Percentiles rank a stretch among this genome's conserved stretches.
Evolutionary conservation across 2,113 vertebrate genomes (phyloP).

Genomic region (Aspiorhynchus laticeps): DNA sequence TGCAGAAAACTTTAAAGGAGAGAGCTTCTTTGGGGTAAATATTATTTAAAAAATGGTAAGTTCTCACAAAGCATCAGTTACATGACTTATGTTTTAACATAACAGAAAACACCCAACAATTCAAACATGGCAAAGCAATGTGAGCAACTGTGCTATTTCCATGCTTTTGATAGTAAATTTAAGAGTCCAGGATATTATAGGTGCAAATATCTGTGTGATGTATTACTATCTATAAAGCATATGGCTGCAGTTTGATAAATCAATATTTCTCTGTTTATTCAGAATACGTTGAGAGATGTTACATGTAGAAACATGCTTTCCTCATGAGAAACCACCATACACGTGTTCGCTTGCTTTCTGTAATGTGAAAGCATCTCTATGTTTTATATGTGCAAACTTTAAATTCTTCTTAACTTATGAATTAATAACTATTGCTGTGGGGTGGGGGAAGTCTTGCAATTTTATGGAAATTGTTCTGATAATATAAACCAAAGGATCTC

Average conservation of each 20-base stretch:
- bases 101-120: not conserved
- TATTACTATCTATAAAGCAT: not conserved
- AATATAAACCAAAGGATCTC: slow-evolving; percentile 48
- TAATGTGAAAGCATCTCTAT: not conserved
- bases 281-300: not conserved
- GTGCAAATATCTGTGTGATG: not conserved
- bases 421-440: slow-evolving; percentile 39
- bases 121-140: not conserved
- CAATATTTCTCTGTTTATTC: not conserved
- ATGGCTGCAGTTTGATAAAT: not conserved
- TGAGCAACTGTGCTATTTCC: not conserved
- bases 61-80: not conserved
- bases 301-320: not conserved
- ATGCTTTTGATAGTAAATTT: not conserved
- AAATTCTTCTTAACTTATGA: slow-evolving; percentile 17
- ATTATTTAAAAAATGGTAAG: not conserved
- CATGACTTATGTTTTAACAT: not conserved
- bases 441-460: slow-evolving; percentile 29
- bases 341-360: not conserved
- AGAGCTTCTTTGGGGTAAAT: not conserved
- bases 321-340: not conserved
- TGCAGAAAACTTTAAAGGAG: not conserved
- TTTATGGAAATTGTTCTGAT: slow-evolving; percentile 47
- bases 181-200: not conserved
- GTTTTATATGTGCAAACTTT: slow-evolving; percentile 22